These are phyloP conservation scores for Drosophila basisetae DNA, from an alignment of 2,888 invertebrate genomes.

Conservation along the genomic window DNA sequence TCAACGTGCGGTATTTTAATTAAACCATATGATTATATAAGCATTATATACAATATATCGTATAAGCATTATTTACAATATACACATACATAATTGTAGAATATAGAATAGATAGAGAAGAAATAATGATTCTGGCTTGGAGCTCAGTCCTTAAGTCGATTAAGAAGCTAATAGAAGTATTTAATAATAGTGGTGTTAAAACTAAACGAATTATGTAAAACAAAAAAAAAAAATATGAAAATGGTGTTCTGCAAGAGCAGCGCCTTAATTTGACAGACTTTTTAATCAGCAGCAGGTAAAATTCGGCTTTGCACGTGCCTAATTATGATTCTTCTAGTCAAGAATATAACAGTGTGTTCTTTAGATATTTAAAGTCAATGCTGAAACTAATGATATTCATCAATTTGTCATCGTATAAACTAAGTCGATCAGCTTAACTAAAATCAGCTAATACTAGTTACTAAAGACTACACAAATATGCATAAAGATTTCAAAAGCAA, in stretches of 20 bases:
- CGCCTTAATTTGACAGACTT: neutral
- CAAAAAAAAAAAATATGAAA: neutral
- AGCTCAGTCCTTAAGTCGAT: conserved; percentile 2
- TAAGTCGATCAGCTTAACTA: neutral
- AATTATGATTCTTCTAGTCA: neutral
- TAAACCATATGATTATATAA: conserved; percentile 16
- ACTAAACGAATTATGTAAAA: neutral
- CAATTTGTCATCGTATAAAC: neutral
- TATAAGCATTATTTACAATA: conserved; percentile 4
- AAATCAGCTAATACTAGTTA: conserved; percentile 2
- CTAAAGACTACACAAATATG: conserved; percentile 8
- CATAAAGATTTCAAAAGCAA: conserved; percentile 22
- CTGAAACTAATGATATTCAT: neutral
- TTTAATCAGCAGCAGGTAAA: neutral
- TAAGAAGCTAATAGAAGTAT: neutral
- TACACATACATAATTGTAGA: neutral
- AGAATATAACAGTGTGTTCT: neutral
- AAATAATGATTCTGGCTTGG: neutral
- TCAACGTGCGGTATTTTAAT: conserved; percentile 19
- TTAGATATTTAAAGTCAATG: neutral
- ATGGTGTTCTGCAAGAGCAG: neutral
- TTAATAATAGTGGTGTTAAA: conserved; percentile 1
- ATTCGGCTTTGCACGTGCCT: neutral
- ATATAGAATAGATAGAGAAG: conserved; percentile 1
- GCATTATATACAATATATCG: neutral